Evolutionary conservation across 1,140 invertebrate species (phyloP).

Genomic region (Diabrotica virgifera): DNA sequence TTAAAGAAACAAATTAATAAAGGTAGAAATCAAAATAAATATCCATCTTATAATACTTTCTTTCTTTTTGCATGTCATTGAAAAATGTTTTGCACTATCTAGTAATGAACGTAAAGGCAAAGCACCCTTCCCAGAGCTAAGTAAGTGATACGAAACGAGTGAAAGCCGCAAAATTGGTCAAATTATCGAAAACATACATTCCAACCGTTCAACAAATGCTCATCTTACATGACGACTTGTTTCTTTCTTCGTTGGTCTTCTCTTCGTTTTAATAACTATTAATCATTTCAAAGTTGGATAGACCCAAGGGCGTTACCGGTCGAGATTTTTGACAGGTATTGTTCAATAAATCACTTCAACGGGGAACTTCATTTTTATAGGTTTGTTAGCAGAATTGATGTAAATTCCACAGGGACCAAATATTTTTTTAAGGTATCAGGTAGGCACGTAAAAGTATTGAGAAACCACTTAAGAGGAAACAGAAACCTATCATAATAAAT

Average conservation of each 20-base stretch:
- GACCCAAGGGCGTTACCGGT: not conserved
- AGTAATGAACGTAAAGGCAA: too few relatives aligned
- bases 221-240: not conserved
- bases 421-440: not conserved
- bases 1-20: too few relatives aligned
- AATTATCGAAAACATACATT: not conserved
- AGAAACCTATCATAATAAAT: too few relatives aligned
- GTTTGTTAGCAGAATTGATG: not conserved
- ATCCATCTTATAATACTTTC: too few relatives aligned
- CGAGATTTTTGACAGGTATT: slow-evolving; percentile 2
- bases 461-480: not conserved
- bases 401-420: not conserved
- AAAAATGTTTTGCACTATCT: too few relatives aligned
- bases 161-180: not conserved
- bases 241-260: not conserved
- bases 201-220: not conserved
- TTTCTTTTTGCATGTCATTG: too few relatives aligned
- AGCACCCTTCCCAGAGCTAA: too few relatives aligned
- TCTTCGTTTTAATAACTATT: slow-evolving; percentile 3
- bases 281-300: slow-evolving; percentile 2
- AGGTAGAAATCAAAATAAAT: too few relatives aligned
- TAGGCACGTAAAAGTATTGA: not conserved
- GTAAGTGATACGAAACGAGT: too few relatives aligned
- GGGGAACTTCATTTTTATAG: not conserved
- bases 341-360: slow-evolving; percentile 1